Base-by-base conservation (phyloP, 2,888 invertebrate species). In the Nymphalis polychloros region DNA sequence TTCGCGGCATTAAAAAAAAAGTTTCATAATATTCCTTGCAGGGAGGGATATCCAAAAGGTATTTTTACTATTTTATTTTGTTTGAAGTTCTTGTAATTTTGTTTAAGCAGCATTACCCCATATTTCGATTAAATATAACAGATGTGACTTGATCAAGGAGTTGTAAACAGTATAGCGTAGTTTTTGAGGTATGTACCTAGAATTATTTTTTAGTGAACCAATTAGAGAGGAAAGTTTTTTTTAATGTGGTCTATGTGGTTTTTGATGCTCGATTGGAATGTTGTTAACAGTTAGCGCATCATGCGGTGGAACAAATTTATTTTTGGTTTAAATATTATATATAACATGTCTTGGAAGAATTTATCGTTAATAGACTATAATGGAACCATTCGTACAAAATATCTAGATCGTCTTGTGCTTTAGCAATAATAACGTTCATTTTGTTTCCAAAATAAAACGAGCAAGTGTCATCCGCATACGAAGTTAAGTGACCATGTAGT, bases 31-130 rank as follows among this genome's bases (percentile, higher is more conserved):
- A n/a, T n/a, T 27, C 27, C 27, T 27, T 23, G 23, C 2, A 23
- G 23, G 57, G 57, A 23, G 23, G 57, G 57, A 35, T 57, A 57
- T 27, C 19, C 16, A 50, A 50, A 59, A n/a, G 52, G n/a, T 63
- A 63, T 52, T 53, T 47, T 52, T 50, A 61, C 50, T 35, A 48
- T 41, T 63, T 63, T 49, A 20, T 63, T 63, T 63, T 63, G 63
- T 20, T 41, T 63, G 53, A 10, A 55, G 53, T 55, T 53, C 52
- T 17, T 55, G 31, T 50, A 53, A 46, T 55, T 63, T 53, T n/a
- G 53, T 63, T 63, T 63, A 55, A 20, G 20, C 20, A 46, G 63
- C 53, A 17, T 47, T 53, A n/a, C 55, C 63, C 47, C 53, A 55
- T 19, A 63, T 23, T 47, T 63, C 63, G 13, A 55, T 46, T 19